Base-by-base conservation (phyloP, 2,888 invertebrate species). In the Leucophenga maculata region DNA sequence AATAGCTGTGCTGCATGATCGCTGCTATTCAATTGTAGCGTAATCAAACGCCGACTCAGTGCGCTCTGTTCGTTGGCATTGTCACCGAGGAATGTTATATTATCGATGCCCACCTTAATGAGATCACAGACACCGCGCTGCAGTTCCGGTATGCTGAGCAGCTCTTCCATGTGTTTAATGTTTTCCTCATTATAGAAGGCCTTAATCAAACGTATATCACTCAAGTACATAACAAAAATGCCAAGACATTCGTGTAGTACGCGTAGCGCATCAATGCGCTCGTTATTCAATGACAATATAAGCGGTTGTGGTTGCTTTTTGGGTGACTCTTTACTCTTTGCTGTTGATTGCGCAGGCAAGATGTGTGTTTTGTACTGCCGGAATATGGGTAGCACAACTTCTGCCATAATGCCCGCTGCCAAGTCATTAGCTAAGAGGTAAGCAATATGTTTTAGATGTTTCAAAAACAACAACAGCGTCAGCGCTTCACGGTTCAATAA, bases 41-140 rank as follows among this genome's bases (percentile, higher is more conserved):
- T 82, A 52, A 86, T 85, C 31, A 89, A 77, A 20, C 86, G 78
- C 3, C 84, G 77, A 70, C 84, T 85, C 22, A 88, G 64, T 0
- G 74, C 71, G 0, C 75, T 70, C 77, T 88, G 86, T 57, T 88
- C 85, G 54, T 80, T 81, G 26, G 70, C 75, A 46, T 83, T 86
- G 60, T 88, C 87, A 16, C 86, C 88, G 52, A 88, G 77, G 74
- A 84, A 85, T 60, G 86, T 83, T 22, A 83, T 81, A 69, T 88
- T 87, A 60, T 87, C 86, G 52, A 88, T 84, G 73, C 88, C 89
- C 67, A 88, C 88, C 71, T 86, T 87, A 52, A 89, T 85, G 39
- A 89, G 79, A 80, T 87, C 86, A 72, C 88, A 88, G 3, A 87
- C 83, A 20, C 79, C 79, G n/a, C 85, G 79, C 46, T 86, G 83